A percentile compares a stretch with the other conserved stretches of the same genome.
phyloP scores from a whole-genome alignment of 2,113 vertebrate genomes.

The Ivindomyrus marchei region DNA sequence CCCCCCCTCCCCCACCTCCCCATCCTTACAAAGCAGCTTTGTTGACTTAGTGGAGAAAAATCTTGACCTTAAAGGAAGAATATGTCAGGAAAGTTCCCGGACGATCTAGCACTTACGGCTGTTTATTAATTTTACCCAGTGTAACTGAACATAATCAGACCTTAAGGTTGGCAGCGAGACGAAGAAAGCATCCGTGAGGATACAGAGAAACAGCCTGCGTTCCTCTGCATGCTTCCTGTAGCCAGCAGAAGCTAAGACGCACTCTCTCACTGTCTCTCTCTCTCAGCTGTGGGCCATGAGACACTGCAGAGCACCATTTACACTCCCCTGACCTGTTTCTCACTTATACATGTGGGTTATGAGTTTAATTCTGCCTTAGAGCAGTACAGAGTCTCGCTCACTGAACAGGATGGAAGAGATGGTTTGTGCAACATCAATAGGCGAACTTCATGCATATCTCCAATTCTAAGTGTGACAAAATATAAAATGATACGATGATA shows the following conservation, averaged over 20 bases:
- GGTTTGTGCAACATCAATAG: neutral
- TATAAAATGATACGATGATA: neutral
- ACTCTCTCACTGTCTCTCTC: neutral
- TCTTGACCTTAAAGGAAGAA: neutral
- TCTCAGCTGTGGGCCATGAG: neutral
- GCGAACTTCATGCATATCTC: neutral
- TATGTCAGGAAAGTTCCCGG: neutral
- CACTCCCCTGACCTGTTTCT: neutral
- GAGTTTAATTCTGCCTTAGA: neutral
- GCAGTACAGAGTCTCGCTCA: neutral
- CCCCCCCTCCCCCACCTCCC: too few relatives aligned
- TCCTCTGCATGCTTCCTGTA: neutral
- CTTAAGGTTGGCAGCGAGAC: neutral
- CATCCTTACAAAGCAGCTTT: neutral
- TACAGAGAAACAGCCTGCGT: neutral
- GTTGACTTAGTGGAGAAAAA: neutral
- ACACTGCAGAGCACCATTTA: neutral
- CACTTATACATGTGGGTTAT: conserved; percentile 1
- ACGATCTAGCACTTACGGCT: neutral
- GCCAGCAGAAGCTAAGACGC: neutral
- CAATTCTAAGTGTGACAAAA: neutral
- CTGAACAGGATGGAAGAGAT: neutral
- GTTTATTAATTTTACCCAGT: neutral
- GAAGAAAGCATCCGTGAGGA: neutral
- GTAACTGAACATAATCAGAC: neutral